A percentile compares a stretch with the other conserved stretches of the same genome.
phyloP scores from a whole-genome alignment of 2,888 invertebrate species.

The Magallana nippona region DNA sequence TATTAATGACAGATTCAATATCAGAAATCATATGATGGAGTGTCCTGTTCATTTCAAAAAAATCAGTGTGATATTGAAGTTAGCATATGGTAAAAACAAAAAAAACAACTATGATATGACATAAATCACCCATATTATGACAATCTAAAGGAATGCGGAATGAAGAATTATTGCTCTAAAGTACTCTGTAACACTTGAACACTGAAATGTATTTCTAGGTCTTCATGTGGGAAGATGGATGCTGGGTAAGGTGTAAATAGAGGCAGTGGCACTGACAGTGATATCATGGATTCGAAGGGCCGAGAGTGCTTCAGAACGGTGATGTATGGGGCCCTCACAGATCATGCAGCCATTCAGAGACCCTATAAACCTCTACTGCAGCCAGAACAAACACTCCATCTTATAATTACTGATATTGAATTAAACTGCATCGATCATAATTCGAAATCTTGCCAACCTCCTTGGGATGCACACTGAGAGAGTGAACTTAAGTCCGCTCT shows the following conservation, averaged over 20 bases:
- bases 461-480: not conserved
- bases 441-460: not conserved
- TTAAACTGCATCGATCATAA: slow-evolving; percentile 25
- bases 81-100: not conserved
- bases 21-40: no score
- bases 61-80: no score
- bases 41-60: no score
- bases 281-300: not conserved
- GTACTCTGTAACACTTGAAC: not conserved
- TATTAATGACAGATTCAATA: no score
- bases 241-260: not conserved
- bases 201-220: not conserved
- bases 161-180: slow-evolving; percentile 19
- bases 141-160: slow-evolving; percentile 13
- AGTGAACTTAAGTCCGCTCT: no score
- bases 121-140: not conserved
- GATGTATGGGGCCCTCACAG: not conserved
- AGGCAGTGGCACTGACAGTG: not conserved
- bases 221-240: slow-evolving; percentile 21
- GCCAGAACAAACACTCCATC: slow-evolving; percentile 29
- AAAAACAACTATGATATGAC: not conserved
- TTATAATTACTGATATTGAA: slow-evolving; percentile 30
- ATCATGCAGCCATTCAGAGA: not conserved
- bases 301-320: not conserved
- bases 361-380: not conserved